phyloP scores from a whole-genome alignment of 2,113 vertebrate species.

The Andinoacara biseriatus region DNA sequence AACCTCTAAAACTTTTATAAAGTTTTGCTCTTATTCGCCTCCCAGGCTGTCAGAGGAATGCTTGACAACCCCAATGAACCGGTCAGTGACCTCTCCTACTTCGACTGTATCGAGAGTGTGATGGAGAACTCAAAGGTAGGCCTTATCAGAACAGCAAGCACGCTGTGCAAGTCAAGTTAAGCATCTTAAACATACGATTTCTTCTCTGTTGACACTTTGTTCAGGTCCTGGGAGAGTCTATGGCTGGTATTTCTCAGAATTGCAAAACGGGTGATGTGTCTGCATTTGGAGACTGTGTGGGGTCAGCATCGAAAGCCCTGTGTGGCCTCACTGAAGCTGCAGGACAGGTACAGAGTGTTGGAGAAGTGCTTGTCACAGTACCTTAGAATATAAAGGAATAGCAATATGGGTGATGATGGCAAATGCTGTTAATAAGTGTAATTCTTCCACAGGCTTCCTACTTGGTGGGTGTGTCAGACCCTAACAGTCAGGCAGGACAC shows the following conservation, averaged over 20 bases:
- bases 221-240: slow-evolving; percentile 97
- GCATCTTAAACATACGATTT: neutral
- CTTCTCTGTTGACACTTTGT: neutral
- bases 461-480: slow-evolving; percentile 96
- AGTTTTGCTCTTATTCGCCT: neutral
- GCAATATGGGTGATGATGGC: neutral
- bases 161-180: neutral
- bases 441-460: slow-evolving; percentile 87
- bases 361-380: neutral
- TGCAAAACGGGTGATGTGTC: slow-evolving; percentile 93
- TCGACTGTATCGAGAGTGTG: slow-evolving; percentile 97
- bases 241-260: slow-evolving; percentile 98
- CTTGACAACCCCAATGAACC: slow-evolving; percentile 96
- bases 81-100: slow-evolving; percentile 96
- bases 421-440: neutral
- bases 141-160: neutral
- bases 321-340: slow-evolving; percentile 97
- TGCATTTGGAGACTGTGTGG: slow-evolving; percentile 92
- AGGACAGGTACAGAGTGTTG: slow-evolving; percentile 85
- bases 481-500: slow-evolving; percentile 96
- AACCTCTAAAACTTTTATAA: neutral
- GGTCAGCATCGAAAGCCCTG: slow-evolving; percentile 94
- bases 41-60: slow-evolving; percentile 94
- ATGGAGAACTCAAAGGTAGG: slow-evolving; percentile 99
- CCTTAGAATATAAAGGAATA: neutral